phyloP scores from a whole-genome alignment of 2,888 invertebrate genomes.

The Callinectes sapidus region DNA sequence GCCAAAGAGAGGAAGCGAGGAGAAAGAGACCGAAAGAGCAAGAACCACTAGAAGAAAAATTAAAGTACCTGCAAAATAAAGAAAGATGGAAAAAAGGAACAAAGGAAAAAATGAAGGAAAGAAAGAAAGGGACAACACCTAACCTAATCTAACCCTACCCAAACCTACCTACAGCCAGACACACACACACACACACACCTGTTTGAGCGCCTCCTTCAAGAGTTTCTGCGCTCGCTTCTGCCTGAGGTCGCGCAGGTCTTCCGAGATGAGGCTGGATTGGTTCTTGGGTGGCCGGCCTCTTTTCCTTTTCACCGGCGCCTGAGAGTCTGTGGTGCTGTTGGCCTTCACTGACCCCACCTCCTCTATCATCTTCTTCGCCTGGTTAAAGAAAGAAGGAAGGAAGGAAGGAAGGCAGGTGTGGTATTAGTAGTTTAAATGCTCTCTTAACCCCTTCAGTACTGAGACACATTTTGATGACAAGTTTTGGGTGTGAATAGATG shows the following conservation, averaged over 20 bases:
- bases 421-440: background rate
- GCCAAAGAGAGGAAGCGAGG: background rate
- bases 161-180: background rate
- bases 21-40: background rate
- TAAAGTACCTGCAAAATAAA: background rate
- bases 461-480: no score
- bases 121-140: background rate
- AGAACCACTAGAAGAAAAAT: background rate
- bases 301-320: constrained; percentile 73
- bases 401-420: background rate
- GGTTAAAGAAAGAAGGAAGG: background rate
- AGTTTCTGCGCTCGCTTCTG: constrained; percentile 76
- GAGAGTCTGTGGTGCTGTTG: constrained; percentile 42
- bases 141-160: background rate
- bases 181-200: constrained; percentile 75
- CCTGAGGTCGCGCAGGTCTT: constrained; percentile 71
- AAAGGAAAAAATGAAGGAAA: background rate
- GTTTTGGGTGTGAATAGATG: no score
- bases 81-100: background rate
- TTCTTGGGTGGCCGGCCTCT: constrained; percentile 75
- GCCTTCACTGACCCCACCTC: constrained; percentile 73
- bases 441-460: no score
- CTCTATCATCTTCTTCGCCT: constrained; percentile 73
- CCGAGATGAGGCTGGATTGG: constrained; percentile 75
- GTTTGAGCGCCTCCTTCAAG: constrained; percentile 77